These are phyloP conservation scores for human DNA, from an alignment of 2,113 vertebrate genomes.

Conservation along the genomic window GRCh38 chr12:79798001-79798500, in stretches of 20 bases:
- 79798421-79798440: background rate
- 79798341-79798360: conserved; percentile 5
- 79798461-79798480: background rate
- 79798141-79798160: conserved; percentile 39
- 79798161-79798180: background rate
- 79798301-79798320: background rate
- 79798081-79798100: background rate
- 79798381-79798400: background rate
- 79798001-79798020: background rate
- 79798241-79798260: background rate
- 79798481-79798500: conserved; percentile 90
- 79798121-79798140: background rate
- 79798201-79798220: background rate
- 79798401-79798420: background rate
- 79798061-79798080: background rate
- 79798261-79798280: background rate
- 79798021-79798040: background rate
- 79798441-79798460: background rate
- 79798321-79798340: background rate
- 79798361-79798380: background rate
- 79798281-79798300: conserved; percentile 16
- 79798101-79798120: conserved; percentile 1
- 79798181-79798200: background rate
- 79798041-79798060: background rate
- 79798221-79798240: background rate